phyloP scores from a whole-genome alignment of 2,113 vertebrate genomes.

The Calypte anna region DNA sequence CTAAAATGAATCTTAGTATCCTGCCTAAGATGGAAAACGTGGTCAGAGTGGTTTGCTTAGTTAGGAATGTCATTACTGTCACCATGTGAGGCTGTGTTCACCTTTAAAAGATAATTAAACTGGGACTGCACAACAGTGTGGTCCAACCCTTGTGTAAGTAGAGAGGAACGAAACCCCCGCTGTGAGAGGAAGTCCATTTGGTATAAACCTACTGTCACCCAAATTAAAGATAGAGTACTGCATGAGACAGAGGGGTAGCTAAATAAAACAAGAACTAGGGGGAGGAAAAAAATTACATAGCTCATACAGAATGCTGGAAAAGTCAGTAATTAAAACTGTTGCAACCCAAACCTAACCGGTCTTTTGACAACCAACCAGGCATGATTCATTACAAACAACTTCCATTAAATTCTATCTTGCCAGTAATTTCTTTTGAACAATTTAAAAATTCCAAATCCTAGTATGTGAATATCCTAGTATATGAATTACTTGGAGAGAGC shows the following conservation, averaged over 20 bases:
- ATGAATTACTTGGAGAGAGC: not conserved
- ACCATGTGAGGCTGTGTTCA: not conserved
- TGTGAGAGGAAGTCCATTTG: not conserved
- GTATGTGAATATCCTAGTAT: not conserved
- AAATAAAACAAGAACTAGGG: not conserved
- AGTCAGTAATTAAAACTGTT: not conserved
- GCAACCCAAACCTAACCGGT: not conserved
- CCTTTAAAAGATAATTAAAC: not conserved
- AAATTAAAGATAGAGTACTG: slow-evolving; percentile 32
- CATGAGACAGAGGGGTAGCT: not conserved
- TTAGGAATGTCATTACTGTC: not conserved
- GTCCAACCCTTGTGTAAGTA: not conserved
- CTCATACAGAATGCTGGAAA: not conserved
- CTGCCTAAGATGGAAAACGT: not conserved
- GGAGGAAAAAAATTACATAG: not conserved
- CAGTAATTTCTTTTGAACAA: not conserved
- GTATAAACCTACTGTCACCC: not conserved
- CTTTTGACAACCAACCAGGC: not conserved
- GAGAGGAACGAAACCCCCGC: not conserved
- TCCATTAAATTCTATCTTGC: slow-evolving; percentile 4
- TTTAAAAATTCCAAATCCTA: not conserved
- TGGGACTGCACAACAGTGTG: not conserved
- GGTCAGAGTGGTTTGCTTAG: not conserved
- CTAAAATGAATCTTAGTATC: slow-evolving; percentile 25
- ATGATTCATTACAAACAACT: slow-evolving; percentile 1